These are phyloP conservation scores for Microcebus griseorufus DNA, from an alignment of 2,113 vertebrate genomes.

Conservation along the genomic window DNA sequence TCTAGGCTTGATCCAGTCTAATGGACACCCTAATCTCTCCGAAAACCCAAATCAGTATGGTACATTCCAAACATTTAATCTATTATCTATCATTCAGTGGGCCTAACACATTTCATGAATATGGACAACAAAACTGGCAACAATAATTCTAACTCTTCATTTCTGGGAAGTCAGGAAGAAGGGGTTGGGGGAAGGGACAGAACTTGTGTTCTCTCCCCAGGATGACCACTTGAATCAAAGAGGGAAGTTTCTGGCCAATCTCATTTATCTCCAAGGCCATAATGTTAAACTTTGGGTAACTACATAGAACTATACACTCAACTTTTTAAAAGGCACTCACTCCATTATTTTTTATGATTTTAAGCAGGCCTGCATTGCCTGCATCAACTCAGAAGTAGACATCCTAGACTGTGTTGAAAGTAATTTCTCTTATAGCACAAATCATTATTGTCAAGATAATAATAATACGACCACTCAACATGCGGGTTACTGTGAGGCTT, in stretches of 20 bases:
- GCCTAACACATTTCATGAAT: background rate
- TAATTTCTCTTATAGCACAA: background rate
- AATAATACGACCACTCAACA: background rate
- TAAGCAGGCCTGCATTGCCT: background rate
- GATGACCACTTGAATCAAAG: slow-evolving; percentile 7
- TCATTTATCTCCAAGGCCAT: background rate
- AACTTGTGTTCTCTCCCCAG: background rate
- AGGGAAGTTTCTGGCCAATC: background rate
- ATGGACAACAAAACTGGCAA: background rate
- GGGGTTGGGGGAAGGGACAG: too few species aligned
- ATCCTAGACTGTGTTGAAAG: background rate
- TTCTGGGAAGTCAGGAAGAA: background rate
- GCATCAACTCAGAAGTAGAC: background rate
- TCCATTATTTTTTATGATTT: background rate
- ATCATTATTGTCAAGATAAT: background rate
- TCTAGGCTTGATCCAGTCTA: slow-evolving; percentile 54
- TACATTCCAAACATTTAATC: slow-evolving; percentile 32
- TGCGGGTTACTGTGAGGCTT: background rate
- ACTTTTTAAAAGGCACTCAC: background rate
- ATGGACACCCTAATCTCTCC: slow-evolving; percentile 47
- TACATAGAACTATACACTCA: background rate
- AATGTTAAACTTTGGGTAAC: background rate
- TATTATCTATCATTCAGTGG: slow-evolving; percentile 32
- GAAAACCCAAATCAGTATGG: slow-evolving; percentile 49
- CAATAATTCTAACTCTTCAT: background rate